Evolutionary conservation across 2,113 vertebrate species (phyloP).

Genomic region (Apus apus): DNA sequence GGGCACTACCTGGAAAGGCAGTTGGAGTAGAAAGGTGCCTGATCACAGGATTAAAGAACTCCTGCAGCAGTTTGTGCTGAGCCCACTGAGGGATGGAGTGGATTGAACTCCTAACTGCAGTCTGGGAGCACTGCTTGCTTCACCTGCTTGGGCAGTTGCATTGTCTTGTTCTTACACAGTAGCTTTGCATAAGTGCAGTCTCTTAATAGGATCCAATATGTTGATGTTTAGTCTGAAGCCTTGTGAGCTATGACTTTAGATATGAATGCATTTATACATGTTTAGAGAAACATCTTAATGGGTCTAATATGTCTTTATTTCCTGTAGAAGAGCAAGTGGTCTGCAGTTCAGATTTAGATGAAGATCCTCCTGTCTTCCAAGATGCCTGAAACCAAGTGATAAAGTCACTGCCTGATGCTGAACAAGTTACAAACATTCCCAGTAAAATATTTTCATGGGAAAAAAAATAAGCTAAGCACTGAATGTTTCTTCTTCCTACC

Average conservation of each 20-base stretch:
- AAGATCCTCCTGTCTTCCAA: background rate
- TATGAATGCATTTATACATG: background rate
- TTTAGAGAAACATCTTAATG: background rate
- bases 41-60: background rate
- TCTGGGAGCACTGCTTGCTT: background rate
- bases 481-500: background rate
- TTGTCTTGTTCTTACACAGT: background rate
- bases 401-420: background rate
- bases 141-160: background rate
- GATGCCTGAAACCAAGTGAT: background rate
- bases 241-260: background rate
- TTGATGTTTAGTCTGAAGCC: background rate
- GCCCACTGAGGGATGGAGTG: background rate
- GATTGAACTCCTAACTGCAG: background rate
- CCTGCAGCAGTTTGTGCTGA: background rate
- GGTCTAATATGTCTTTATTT: slow-evolving; percentile 13
- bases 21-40: background rate
- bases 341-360: background rate
- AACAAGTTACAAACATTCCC: background rate
- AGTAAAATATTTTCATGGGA: background rate
- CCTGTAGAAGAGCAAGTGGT: slow-evolving; percentile 41
- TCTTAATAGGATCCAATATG: background rate
- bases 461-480: background rate
- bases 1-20: background rate
- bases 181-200: background rate